Percentiles rank a stretch among this genome's conserved stretches.
Evolutionary conservation across 2,888 invertebrate species (phyloP).

Genomic region (Mythimna lalbum): DNA sequence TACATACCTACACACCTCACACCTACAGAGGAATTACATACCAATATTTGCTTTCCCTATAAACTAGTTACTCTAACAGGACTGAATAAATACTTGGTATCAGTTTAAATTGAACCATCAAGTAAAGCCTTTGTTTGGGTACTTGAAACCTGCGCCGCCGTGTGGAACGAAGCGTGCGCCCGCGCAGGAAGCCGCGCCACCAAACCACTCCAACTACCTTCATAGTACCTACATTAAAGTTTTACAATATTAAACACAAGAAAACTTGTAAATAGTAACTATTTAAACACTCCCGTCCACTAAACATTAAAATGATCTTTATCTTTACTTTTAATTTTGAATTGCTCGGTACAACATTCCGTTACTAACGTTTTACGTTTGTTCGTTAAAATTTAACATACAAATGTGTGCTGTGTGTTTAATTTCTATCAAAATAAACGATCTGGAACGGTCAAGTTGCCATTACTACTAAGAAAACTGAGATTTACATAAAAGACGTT

Average conservation of each 20-base stretch:
- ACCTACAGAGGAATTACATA: too few species aligned
- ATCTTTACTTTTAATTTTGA: slow-evolving; percentile 24
- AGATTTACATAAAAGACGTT: not conserved
- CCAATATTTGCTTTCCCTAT: too few species aligned
- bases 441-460: slow-evolving; percentile 23
- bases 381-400: slow-evolving; percentile 28
- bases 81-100: slow-evolving; percentile 7
- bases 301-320: slow-evolving; percentile 39
- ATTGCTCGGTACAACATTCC: slow-evolving; percentile 18
- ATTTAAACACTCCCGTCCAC: slow-evolving; percentile 10
- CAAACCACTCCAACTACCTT: slow-evolving; percentile 60
- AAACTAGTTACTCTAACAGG: not conserved
- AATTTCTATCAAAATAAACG: slow-evolving; percentile 29
- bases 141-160: slow-evolving; percentile 46
- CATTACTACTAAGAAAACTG: not conserved
- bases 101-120: slow-evolving; percentile 41
- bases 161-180: slow-evolving; percentile 75
- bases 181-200: slow-evolving; percentile 67
- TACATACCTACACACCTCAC: too few species aligned
- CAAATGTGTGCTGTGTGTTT: slow-evolving; percentile 23
- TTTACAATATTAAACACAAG: slow-evolving; percentile 12
- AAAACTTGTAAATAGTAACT: not conserved
- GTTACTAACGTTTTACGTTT: slow-evolving; percentile 15
- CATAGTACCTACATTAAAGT: slow-evolving; percentile 4
- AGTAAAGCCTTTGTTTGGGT: slow-evolving; percentile 36